phyloP scores from a whole-genome alignment of 2,888 invertebrate genomes.

The Tinea semifulvella region DNA sequence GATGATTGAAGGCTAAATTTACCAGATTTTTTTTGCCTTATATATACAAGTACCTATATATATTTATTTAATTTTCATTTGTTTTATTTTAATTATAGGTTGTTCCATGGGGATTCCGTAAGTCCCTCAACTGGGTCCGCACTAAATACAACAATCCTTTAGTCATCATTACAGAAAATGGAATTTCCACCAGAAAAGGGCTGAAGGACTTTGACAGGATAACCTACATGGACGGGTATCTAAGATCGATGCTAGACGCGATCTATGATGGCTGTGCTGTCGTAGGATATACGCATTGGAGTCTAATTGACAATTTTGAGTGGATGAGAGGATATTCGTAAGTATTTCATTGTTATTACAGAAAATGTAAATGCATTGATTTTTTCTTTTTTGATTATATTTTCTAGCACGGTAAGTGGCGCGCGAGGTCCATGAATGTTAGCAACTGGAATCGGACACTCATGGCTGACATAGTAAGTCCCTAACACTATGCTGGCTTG shows the following conservation, averaged over 20 bases:
- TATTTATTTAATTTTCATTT: too few species aligned
- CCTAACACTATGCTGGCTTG: too few species aligned
- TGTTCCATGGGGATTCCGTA: constrained; percentile 72
- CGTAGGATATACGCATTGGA: constrained; percentile 78
- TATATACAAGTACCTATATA: too few species aligned
- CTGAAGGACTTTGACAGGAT: constrained; percentile 56
- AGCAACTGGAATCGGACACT: too few species aligned
- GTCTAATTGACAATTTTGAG: constrained; percentile 83
- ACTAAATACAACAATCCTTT: constrained; percentile 65
- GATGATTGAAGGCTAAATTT: too few species aligned
- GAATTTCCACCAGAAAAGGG: constrained; percentile 55
- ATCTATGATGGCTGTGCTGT: constrained; percentile 68
- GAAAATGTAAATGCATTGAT: too few species aligned
- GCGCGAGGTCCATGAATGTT: too few species aligned
- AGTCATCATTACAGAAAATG: constrained; percentile 70
- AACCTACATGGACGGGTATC: constrained; percentile 58
- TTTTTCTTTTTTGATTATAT: too few species aligned
- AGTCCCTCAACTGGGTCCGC: constrained; percentile 69
- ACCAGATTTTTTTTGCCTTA: too few species aligned
- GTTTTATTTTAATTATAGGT: constrained; percentile 39
- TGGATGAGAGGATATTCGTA: constrained; percentile 79
- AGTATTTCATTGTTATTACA: constrained; percentile 26
- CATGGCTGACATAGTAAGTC: too few species aligned
- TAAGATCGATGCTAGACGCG: constrained; percentile 51
- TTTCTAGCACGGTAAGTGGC: too few species aligned